phyloP scores from a whole-genome alignment of 2,888 invertebrate genomes.

The Plusia festucae region DNA sequence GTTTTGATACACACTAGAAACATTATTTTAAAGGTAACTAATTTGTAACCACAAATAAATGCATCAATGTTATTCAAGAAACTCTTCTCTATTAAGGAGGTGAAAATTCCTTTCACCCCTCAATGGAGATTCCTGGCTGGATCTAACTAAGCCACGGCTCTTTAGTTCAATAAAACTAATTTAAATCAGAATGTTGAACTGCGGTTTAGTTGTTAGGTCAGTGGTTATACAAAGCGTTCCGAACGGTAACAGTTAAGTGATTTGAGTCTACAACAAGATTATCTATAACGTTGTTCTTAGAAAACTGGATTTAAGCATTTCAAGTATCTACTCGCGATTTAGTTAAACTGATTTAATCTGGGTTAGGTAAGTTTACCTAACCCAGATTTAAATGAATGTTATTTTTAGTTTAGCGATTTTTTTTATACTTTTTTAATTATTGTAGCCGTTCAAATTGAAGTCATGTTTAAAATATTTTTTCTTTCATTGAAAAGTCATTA shows the following conservation, averaged over 20 bases:
- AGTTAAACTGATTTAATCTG: background rate
- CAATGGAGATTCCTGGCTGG: background rate
- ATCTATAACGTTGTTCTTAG: background rate
- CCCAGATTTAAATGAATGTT: no score
- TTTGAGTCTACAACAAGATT: background rate
- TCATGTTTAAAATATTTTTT: no score
- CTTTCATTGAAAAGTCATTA: no score
- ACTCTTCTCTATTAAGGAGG: no score
- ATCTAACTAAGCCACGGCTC: background rate
- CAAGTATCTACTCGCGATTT: no score
- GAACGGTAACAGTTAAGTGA: background rate
- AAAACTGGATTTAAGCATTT: background rate
- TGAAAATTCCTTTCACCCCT: no score
- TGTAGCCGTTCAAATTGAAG: no score
- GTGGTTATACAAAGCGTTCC: conserved; percentile 7
- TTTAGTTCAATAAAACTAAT: background rate
- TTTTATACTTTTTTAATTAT: no score
- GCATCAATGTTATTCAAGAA: background rate
- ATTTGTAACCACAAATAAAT: background rate
- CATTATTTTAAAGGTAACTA: no score
- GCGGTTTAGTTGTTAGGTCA: background rate
- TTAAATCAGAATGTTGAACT: conserved; percentile 8
- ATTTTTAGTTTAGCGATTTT: no score
- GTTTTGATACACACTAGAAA: no score
- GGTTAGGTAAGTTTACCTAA: no score